Percentiles rank a stretch among this genome's conserved stretches.
Evolutionary conservation across 2,888 invertebrate genomes (phyloP).

Genomic region (Leptopilina drosophilae): DNA sequence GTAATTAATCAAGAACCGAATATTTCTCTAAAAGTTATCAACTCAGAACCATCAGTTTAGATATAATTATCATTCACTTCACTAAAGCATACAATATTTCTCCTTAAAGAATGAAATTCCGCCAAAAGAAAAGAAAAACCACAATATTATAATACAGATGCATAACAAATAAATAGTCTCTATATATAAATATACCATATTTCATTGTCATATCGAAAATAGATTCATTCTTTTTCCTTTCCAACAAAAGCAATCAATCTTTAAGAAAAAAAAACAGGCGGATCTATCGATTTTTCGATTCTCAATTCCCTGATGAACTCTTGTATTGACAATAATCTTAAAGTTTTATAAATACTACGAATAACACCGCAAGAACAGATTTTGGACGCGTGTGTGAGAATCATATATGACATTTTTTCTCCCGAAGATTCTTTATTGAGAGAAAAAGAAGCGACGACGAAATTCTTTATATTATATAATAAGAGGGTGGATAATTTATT

Average conservation of each 20-base stretch:
- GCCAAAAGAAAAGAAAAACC: conserved; percentile 8
- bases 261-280: conserved; percentile 6
- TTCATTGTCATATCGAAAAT: conserved; percentile 32
- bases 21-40: too few species aligned
- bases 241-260: conserved; percentile 23
- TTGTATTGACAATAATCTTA: not conserved
- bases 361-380: conserved; percentile 29
- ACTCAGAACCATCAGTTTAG: not conserved
- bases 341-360: not conserved
- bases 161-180: conserved; percentile 23
- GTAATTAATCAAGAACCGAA: too few species aligned
- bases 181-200: not conserved
- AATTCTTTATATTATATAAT: conserved; percentile 10
- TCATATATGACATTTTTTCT: not conserved
- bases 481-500: conserved; percentile 54
- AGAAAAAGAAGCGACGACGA: not conserved
- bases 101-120: not conserved
- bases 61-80: not conserved
- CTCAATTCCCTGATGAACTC: conserved; percentile 9
- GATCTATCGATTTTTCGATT: conserved; percentile 22
- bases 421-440: too few species aligned
- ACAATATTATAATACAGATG: not conserved
- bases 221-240: not conserved
- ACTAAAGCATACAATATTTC: not conserved
- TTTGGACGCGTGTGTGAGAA: conserved; percentile 28